Evolutionary conservation across 2,113 vertebrate genomes (phyloP), one percentile per base, ranked within the genome.

Genomic region (Gallinago jamesoni): DNA sequence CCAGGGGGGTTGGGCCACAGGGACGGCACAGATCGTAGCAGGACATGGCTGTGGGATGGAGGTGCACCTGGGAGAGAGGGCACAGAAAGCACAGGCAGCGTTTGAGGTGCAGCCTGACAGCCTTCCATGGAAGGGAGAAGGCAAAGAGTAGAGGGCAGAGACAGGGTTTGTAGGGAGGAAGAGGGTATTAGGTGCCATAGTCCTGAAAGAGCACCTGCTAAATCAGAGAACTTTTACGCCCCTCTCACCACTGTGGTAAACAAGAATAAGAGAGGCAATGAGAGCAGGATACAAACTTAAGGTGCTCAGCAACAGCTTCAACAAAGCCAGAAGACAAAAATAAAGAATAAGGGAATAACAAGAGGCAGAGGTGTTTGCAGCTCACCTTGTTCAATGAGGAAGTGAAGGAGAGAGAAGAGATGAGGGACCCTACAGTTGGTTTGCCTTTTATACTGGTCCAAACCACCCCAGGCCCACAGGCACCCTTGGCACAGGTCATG

Each of bases 81-180:
- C n/a, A n/a, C n/a, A n/a, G n/a, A n/a, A n/a, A n/a, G n/a, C n/a
- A n/a, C n/a, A n/a, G n/a, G n/a, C n/a, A n/a, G n/a, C n/a, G n/a
- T 1, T 35, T 45, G 33, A 81, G 81, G 12, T 1, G 2, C 14
- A 6, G 6, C 3, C 6, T 4, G 45, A 60, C 12, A 10, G 3
- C 12, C 7, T 22, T 5, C 25, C 69, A 0, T 0, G 8, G 5
- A 7, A 30, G 11, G 11, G 16, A 6, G 8, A 10, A 48, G 9
- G 5, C 28, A 24, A 0, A 17, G 21, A 1, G 24, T 15, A 15
- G 20, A 31, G 4, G 53, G 13, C 18, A 59, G 15, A 5, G 7
- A 28, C 16, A 43, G n/a, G 1, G 1, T 5, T 6, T 8, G 1
- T 0, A 1, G 10, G 9, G 16, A n/a, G 14, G 24, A n/a, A 47